These are phyloP conservation scores for Hylaeus anthracinus DNA, from an alignment of 1,140 invertebrate species.

Conservation along the genomic window DNA sequence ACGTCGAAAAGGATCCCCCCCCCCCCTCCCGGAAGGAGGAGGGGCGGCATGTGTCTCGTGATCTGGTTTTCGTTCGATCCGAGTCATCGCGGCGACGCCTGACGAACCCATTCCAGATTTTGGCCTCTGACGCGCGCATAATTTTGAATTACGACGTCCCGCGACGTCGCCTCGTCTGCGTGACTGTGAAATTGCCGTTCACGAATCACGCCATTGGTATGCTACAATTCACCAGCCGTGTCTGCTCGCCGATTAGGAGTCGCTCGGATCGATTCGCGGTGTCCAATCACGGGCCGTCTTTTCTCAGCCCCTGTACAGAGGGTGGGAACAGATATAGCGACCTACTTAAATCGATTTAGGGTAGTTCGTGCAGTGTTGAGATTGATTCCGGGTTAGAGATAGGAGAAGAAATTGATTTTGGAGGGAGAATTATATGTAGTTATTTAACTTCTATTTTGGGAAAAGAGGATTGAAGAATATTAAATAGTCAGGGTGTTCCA, in stretches of 20 bases:
- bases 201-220: constrained; percentile 53
- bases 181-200: constrained; percentile 60
- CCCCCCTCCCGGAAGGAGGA: not conserved
- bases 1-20: constrained; percentile 30
- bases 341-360: too few species aligned
- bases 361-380: too few species aligned
- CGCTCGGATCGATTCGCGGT: constrained; percentile 47
- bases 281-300: constrained; percentile 1
- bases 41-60: not conserved
- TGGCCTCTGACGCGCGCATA: constrained; percentile 36
- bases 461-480: too few species aligned
- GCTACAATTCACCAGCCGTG: constrained; percentile 49
- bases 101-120: constrained; percentile 30
- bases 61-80: constrained; percentile 48
- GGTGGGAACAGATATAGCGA: too few species aligned
- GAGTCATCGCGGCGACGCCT: constrained; percentile 3
- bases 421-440: too few species aligned
- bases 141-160: constrained; percentile 59
- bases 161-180: constrained; percentile 41
- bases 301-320: not conserved
- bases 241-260: constrained; percentile 49
- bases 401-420: too few species aligned
- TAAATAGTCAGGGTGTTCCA: too few species aligned
- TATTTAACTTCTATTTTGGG: too few species aligned
- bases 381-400: too few species aligned